These are phyloP conservation scores for Miichthys miiuy DNA, from an alignment of 2,797 vertebrate genomes.

Conservation along the genomic window DNA sequence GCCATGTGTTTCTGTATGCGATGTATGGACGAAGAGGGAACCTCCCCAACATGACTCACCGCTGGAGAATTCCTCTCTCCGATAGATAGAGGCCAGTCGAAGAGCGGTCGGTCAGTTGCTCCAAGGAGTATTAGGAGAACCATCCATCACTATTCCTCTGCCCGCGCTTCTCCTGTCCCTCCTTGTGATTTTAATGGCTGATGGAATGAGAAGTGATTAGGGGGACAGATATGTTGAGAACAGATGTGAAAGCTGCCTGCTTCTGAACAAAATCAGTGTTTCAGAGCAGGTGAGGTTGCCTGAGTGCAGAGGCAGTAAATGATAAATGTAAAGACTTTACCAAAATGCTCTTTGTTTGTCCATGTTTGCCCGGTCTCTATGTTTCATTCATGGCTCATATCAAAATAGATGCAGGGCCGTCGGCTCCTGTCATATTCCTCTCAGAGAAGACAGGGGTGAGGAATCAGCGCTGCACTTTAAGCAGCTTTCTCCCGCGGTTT, in stretches of 20 bases:
- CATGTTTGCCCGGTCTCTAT: constrained; percentile 37
- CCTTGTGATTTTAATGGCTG: constrained; percentile 35
- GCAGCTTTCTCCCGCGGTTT: constrained; percentile 63
- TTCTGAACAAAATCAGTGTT: constrained; percentile 27
- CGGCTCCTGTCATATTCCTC: constrained; percentile 48
- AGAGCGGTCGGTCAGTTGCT: constrained; percentile 55
- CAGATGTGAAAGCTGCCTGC: constrained; percentile 28
- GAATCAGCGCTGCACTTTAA: constrained; percentile 55
- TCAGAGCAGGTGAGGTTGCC: constrained; percentile 28
- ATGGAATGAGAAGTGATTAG: constrained; percentile 42
- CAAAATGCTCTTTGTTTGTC: constrained; percentile 58
- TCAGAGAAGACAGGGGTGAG: constrained; percentile 33
- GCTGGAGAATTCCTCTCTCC: constrained; percentile 58
- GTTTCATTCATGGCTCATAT: constrained; percentile 70
- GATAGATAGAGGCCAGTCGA: constrained; percentile 57
- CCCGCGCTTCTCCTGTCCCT: constrained; percentile 2
- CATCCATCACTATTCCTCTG: constrained; percentile 35
- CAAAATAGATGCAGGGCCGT: constrained; percentile 46
- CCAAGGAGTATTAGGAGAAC: constrained; percentile 51
- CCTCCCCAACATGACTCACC: constrained; percentile 71
- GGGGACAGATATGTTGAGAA: constrained; percentile 29
- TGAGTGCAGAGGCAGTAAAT: constrained; percentile 35
- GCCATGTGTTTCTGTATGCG: constrained; percentile 30
- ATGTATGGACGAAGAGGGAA: constrained; percentile 47
- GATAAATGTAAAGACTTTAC: constrained; percentile 33